Percentiles rank a stretch among this genome's conserved stretches.
phyloP scores from a whole-genome alignment of 2,113 vertebrate species.

The Thomomys bottae region DNA sequence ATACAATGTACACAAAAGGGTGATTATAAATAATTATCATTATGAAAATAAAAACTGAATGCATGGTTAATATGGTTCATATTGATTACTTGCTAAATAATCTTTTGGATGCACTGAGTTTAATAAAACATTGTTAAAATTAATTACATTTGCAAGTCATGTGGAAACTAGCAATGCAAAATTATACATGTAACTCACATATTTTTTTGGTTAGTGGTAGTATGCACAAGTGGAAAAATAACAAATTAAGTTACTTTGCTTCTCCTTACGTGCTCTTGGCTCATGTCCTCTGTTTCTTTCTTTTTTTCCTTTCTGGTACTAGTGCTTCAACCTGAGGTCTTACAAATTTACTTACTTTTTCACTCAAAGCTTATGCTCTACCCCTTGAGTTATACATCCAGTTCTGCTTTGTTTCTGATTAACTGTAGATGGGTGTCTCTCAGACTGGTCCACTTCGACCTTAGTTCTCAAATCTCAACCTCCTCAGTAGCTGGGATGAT shows the following conservation, averaged over 20 bases:
- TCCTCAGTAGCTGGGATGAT: too few relatives aligned
- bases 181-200: neutral
- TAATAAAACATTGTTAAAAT: conserved; percentile 14
- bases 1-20: neutral
- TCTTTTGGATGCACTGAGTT: neutral
- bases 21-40: neutral
- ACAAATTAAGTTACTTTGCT: neutral
- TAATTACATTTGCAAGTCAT: neutral
- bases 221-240: neutral
- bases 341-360: too few relatives aligned
- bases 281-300: too few relatives aligned
- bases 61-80: neutral
- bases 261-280: too few relatives aligned
- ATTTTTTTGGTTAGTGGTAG: neutral
- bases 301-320: too few relatives aligned
- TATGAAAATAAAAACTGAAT: neutral
- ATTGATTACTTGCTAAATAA: neutral
- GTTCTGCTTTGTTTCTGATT: too few relatives aligned
- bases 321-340: too few relatives aligned
- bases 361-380: too few relatives aligned
- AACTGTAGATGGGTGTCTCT: too few relatives aligned
- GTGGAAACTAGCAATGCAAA: neutral
- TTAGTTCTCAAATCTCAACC: too few relatives aligned
- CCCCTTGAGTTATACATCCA: too few relatives aligned
- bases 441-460: too few relatives aligned